These are phyloP conservation scores for Lymantria dispar DNA, from an alignment of 2,888 invertebrate species.

Conservation along the genomic window DNA sequence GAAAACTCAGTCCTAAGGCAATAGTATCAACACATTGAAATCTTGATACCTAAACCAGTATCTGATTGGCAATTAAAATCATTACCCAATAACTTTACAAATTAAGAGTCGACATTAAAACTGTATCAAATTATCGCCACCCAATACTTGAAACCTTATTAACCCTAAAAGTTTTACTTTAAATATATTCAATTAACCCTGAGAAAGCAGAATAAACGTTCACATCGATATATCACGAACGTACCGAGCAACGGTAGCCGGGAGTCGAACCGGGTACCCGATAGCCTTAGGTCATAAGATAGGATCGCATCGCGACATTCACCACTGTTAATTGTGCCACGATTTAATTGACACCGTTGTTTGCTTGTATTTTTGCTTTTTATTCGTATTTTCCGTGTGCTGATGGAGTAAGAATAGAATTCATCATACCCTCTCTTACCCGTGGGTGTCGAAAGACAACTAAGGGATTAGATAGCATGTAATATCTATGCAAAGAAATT, in stretches of 20 bases:
- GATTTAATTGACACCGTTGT: constrained; percentile 66
- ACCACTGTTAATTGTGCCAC: constrained; percentile 65
- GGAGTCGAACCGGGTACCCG: constrained; percentile 64
- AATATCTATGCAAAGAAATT: too few species aligned
- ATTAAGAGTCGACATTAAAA: neutral
- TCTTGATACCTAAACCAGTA: too few species aligned
- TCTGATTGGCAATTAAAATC: too few species aligned
- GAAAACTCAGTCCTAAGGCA: too few species aligned
- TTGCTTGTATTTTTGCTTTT: constrained; percentile 10
- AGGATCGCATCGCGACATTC: constrained; percentile 66
- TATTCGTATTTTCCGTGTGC: neutral
- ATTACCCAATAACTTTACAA: too few species aligned
- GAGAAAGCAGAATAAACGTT: constrained; percentile 45
- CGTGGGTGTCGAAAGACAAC: too few species aligned
- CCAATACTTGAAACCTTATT: constrained; percentile 32
- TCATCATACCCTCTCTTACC: too few species aligned
- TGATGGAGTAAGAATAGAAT: too few species aligned
- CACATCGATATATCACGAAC: constrained; percentile 69
- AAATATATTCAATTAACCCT: constrained; percentile 66
- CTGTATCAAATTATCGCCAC: constrained; percentile 9
- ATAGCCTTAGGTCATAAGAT: constrained; percentile 75
- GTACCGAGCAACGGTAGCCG: constrained; percentile 48
- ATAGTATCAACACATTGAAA: too few species aligned
- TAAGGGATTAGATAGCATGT: too few species aligned
- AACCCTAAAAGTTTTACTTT: constrained; percentile 20